Base-by-base conservation (phyloP, 1,140 invertebrate species). In the Zelostemma sp. region DNA sequence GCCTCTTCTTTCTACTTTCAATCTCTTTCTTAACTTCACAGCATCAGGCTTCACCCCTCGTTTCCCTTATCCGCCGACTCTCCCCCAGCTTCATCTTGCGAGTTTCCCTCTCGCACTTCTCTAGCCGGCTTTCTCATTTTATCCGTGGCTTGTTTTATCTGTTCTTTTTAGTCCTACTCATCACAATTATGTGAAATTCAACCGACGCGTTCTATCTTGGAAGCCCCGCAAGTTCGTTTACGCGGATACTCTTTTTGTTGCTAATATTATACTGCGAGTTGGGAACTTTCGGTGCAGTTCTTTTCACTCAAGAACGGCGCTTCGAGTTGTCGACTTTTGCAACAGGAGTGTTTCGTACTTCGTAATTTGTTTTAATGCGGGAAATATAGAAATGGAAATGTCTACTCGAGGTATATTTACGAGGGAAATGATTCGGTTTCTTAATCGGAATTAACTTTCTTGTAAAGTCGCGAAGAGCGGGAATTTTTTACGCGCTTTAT, bases 121-220 rank as follows among this genome's bases (percentile, higher is more conserved):
- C 25, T 18, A 2, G 41, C 41, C 54, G 25, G 6, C 45, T n/a
- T 48, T 31, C 47, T 43, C 46, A 11, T 46, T 57, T 47, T 19
- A 45, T n/a, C 53, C 41, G 2, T 28, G n/a, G n/a, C 6, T 28
- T 12, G 19, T 43, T 56, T 31, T 15, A 14, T 31, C 19, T 9
- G 12, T 18, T 45, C 53, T 46, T 47, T 50, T 35, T 17, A 3
- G 1, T 5, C 28, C 50, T 21, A 49, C 57, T 56, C 58, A 45
- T 68, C 57, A 68, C 59, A 68, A 68, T 68, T 68, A 68, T 33
- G 43, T 51, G 56, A 67, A 50, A 67, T 35, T 45, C 56, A 19
- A n/a, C 11, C 38, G 31, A 49, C 51, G 54, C 35, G 64, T n/a
- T 67, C 38, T 46, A 50, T 28, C 45, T 51, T 47, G 48, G 45